Conservation (phyloP, 2,888 invertebrate genomes). For the Lycocerus yunnanus region DNA sequence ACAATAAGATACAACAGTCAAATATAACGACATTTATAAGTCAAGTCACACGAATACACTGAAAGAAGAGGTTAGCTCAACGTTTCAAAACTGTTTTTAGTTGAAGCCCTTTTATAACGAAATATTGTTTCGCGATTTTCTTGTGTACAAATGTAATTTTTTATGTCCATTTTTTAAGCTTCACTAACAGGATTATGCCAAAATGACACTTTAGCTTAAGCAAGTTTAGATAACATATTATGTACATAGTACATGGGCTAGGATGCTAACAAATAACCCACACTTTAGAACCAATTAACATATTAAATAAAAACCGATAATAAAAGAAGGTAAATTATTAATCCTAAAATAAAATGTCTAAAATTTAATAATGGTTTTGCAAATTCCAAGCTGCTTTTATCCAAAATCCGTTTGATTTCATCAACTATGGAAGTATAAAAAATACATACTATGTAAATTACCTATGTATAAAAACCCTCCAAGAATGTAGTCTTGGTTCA, state of each 20-base stretch:
- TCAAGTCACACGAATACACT: background rate
- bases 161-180: background rate
- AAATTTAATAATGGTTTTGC: background rate
- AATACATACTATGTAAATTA: too few species aligned
- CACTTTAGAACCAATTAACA: background rate
- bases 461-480: background rate
- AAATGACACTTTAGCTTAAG: background rate
- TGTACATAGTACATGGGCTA: background rate
- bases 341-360: background rate
- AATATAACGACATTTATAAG: background rate
- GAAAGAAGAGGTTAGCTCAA: background rate
- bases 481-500: background rate
- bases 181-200: background rate
- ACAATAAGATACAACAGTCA: background rate
- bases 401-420: too few species aligned
- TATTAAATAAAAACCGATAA: background rate
- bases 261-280: background rate
- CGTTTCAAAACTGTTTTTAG: background rate
- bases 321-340: background rate
- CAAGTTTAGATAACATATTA: background rate
- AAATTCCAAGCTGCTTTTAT: background rate
- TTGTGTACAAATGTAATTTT: background rate
- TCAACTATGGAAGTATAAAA: too few species aligned
- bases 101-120: background rate
- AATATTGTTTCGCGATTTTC: background rate